Conservation (phyloP, 1,140 invertebrate species). For the Mya arenaria region DNA sequence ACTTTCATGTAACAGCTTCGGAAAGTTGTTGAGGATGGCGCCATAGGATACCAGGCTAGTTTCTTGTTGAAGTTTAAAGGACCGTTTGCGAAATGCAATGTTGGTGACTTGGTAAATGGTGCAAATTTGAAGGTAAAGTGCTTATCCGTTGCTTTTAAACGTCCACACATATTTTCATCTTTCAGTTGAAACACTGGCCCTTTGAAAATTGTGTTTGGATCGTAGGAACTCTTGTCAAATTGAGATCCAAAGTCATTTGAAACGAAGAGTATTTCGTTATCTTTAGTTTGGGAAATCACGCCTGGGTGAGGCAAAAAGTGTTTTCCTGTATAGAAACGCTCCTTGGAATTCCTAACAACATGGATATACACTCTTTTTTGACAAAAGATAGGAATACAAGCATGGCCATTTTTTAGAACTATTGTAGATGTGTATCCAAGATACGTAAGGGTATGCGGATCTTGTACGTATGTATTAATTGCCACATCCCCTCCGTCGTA, state of each 20-base stretch:
- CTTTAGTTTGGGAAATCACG: background rate
- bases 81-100: background rate
- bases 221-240: background rate
- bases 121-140: background rate
- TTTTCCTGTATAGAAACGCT: background rate
- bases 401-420: constrained; percentile 5
- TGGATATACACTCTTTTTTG: background rate
- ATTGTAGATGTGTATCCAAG: background rate
- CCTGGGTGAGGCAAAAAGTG: background rate
- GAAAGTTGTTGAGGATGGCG: background rate
- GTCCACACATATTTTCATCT: background rate
- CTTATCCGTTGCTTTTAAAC: background rate
- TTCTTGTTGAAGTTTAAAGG: background rate
- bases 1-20: background rate
- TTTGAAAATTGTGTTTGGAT: background rate
- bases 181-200: background rate
- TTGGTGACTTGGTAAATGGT: background rate
- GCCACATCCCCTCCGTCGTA: background rate
- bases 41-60: background rate
- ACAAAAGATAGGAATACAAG: constrained; percentile 2
- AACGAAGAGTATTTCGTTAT: background rate
- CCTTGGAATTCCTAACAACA: background rate
- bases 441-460: background rate
- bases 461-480: background rate
- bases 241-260: background rate